Percentiles rank a stretch among this genome's conserved stretches.
These are phyloP conservation scores for Psephotus haematonotus DNA, from an alignment of 2,113 vertebrate genomes.

Conservation along the genomic window DNA sequence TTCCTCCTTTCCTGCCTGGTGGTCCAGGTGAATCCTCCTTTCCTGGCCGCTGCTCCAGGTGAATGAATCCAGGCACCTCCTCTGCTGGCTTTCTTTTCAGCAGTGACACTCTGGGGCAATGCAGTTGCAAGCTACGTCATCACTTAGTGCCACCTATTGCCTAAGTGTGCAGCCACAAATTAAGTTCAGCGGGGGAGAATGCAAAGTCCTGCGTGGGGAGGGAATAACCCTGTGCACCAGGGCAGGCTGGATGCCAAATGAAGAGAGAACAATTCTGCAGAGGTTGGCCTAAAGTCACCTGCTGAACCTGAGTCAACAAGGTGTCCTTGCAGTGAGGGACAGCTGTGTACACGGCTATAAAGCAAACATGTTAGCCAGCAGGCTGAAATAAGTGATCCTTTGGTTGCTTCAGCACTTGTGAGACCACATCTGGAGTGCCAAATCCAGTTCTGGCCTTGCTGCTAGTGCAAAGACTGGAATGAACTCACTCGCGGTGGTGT, in stretches of 20 bases:
- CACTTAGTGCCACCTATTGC: conserved; percentile 48
- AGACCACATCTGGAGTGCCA: background rate
- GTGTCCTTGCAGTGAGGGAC: background rate
- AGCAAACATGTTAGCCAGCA: background rate
- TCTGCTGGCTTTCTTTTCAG: background rate
- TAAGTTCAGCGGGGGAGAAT: background rate
- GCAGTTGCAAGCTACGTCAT: background rate
- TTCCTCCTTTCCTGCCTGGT: background rate
- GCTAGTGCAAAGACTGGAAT: background rate
- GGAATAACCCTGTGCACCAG: background rate
- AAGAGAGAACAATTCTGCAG: rapidly evolving
- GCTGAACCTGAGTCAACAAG: background rate
- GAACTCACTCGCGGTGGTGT: background rate
- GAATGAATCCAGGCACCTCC: background rate
- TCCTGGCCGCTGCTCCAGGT: background rate
- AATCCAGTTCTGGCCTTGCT: background rate
- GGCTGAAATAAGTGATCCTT: background rate
- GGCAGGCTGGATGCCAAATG: background rate
- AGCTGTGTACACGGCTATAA: rapidly evolving
- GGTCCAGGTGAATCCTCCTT: background rate
- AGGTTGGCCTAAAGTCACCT: background rate
- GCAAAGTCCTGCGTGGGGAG: background rate
- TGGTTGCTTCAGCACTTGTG: background rate
- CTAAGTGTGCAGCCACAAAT: background rate
- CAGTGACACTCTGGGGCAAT: background rate